These are phyloP conservation scores for Dryobotodes eremita DNA, from an alignment of 2,888 invertebrate species.

Conservation along the genomic window DNA sequence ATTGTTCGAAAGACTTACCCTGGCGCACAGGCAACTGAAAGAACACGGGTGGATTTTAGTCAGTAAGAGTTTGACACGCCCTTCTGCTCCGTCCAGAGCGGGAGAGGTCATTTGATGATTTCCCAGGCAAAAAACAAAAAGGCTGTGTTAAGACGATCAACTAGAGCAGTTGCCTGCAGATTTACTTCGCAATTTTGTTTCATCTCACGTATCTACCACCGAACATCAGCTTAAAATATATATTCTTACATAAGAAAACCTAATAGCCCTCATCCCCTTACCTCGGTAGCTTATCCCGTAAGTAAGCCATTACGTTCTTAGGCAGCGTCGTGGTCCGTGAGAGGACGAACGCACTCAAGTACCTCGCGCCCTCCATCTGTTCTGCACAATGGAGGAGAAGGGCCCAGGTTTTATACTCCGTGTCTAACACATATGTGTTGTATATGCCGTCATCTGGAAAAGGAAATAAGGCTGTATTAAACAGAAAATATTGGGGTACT, in stretches of 20 bases:
- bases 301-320: constrained; percentile 93
- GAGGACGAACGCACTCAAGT: constrained; percentile 95
- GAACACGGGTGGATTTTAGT: too few species aligned
- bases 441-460: constrained; percentile 95
- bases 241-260: not conserved
- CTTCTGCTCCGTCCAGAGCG: too few species aligned
- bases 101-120: too few species aligned
- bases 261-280: constrained; percentile 55
- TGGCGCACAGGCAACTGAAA: too few species aligned
- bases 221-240: not conserved
- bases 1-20: too few species aligned
- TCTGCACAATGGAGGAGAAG: constrained; percentile 96
- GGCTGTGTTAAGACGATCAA: not conserved
- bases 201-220: not conserved
- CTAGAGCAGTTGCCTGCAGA: not conserved
- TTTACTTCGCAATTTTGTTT: not conserved
- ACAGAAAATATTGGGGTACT: too few species aligned
- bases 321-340: constrained; percentile 91
- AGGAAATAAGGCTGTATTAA: too few species aligned
- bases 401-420: constrained; percentile 96
- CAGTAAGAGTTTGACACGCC: too few species aligned
- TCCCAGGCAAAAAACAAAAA: too few species aligned
- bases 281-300: constrained; percentile 94
- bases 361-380: constrained; percentile 94
- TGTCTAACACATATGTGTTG: constrained; percentile 96